Conservation (phyloP, 2,888 invertebrate species). For the Harpalus rufipes region DNA sequence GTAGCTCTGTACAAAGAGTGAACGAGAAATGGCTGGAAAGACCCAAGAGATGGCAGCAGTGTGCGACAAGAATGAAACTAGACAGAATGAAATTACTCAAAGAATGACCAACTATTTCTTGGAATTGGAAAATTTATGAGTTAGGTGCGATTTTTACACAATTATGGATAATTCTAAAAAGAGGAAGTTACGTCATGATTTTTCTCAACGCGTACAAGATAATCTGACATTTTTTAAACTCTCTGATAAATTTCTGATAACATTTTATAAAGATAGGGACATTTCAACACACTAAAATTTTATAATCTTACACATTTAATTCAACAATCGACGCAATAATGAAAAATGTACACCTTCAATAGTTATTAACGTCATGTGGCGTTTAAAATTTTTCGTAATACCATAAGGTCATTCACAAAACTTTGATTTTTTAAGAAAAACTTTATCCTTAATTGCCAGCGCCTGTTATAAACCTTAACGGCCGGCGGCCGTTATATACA, state of each 20-base stretch:
- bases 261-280: conserved; percentile 16
- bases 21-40: neutral
- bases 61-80: conserved; percentile 34
- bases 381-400: too few relatives aligned
- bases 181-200: conserved; percentile 6
- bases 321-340: too few relatives aligned
- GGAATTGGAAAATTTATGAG: conserved; percentile 57
- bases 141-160: conserved; percentile 48
- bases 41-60: conserved; percentile 44
- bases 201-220: conserved; percentile 18
- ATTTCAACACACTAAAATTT: neutral
- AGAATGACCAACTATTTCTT: conserved; percentile 59
- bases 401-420: too few relatives aligned
- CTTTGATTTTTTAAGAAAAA: too few relatives aligned
- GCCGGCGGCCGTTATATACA: too few relatives aligned
- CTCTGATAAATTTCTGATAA: conserved; percentile 22
- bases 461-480: too few relatives aligned
- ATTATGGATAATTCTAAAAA: conserved; percentile 27
- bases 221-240: conserved; percentile 32
- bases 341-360: too few relatives aligned
- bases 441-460: too few relatives aligned
- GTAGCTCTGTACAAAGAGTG: conserved; percentile 42
- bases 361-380: too few relatives aligned
- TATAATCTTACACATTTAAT: neutral
- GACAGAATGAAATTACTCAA: conserved; percentile 54